phyloP scores from a whole-genome alignment of 2,113 vertebrate genomes.

The Alexandromys fortis region DNA sequence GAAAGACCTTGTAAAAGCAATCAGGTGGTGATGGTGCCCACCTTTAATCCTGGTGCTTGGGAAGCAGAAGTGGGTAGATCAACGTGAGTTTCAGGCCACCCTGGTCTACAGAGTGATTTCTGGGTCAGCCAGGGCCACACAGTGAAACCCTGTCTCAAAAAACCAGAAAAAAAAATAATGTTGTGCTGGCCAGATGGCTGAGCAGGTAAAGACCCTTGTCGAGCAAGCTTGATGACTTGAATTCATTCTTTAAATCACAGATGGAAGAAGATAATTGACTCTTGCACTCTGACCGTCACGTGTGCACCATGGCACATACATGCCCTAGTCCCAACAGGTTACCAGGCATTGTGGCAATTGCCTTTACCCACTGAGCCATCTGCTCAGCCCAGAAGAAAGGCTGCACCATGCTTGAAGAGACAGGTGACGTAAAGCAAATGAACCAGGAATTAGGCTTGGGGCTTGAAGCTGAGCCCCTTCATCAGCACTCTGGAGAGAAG shows the following conservation, averaged over 20 bases:
- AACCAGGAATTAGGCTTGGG: not conserved
- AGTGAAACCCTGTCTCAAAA: not conserved
- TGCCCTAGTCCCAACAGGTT: not conserved
- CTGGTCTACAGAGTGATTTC: not conserved
- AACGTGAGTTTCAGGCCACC: not conserved
- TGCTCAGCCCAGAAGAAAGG: not conserved
- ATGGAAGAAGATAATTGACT: not conserved
- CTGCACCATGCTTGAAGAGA: not conserved
- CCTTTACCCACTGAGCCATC: not conserved
- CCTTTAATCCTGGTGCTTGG: not conserved
- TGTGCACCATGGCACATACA: not conserved
- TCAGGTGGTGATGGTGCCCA: not conserved
- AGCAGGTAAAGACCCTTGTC: not conserved
- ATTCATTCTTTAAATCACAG: not conserved
- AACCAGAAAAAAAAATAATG: not conserved
- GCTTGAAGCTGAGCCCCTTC: not conserved
- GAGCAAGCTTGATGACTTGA: not conserved
- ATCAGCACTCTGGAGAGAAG: not conserved
- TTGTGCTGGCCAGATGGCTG: not conserved
- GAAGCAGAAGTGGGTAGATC: not conserved
- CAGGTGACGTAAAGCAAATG: not conserved
- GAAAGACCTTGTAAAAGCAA: not conserved
- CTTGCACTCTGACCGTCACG: not conserved
- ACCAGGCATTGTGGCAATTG: not conserved
- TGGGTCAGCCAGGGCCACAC: not conserved